Evolutionary conservation across 2,797 vertebrate species (phyloP), one percentile per base, ranked within the genome.

Genomic region (Clarias fuscus): DNA sequence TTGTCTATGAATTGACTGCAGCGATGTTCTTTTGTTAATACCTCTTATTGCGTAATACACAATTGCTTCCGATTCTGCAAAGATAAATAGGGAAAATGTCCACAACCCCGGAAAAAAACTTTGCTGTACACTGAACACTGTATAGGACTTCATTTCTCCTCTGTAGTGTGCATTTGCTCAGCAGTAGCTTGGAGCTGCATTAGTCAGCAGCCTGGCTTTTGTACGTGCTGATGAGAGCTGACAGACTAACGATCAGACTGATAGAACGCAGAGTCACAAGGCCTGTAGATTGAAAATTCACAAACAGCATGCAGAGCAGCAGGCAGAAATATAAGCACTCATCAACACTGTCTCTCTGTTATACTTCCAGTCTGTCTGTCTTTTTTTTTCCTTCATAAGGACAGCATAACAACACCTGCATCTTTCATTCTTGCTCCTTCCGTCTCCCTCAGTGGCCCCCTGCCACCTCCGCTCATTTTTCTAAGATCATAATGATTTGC

Each of bases 181-280:
- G 27, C 48, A 53, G 68, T 27, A 18, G 61, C 77, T 71, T 18
- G 65, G 43, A 64, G 64, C 53, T 6, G 76, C 84, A 81, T 89
- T 86, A 79, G 86, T 86, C 88, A 82, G 64, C 86, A 80, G 78
- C 65, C 83, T 87, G 76, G 59, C 83, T 87, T 84, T 78, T 81
- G 79, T 72, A 85, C 73, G 17, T 65, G 59, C 82, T 68, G 87
- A 83, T 77, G 58, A 68, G 84, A 85, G 80, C 53, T 77, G 87
- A 82, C 78, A 76, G 72, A 27, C 33, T 17, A n/a, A 62, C 53
- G 58, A 73, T 70, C 14, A 68, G 73, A 79, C 27, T 27, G 61
- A 68, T 10, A 84, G 2, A 84, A 37, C 22, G 22, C 84, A 85
- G 65, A 79, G 30, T 30, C 22, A 8, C 7, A 14, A 71, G 27